Evolutionary conservation across 2,888 invertebrate genomes (phyloP).

Genomic region (Pollenia griseotomentosa): DNA sequence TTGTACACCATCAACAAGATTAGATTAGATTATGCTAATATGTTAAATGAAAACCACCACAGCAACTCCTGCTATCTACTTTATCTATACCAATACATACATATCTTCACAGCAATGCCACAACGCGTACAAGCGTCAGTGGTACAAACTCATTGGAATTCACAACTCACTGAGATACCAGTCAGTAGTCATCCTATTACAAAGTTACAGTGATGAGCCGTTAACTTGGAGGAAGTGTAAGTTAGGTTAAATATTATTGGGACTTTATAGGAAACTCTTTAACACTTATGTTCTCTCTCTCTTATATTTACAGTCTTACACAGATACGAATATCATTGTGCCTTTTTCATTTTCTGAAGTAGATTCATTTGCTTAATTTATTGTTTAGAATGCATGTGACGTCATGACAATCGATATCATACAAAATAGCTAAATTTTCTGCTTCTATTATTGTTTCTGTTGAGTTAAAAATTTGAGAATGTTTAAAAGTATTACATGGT

Average conservation of each 20-base stretch:
- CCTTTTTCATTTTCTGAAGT: neutral
- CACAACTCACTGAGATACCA: slow-evolving; percentile 74
- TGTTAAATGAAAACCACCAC: slow-evolving; percentile 55
- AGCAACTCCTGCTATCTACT: neutral
- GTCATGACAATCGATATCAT: slow-evolving; percentile 76
- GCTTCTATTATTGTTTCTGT: neutral
- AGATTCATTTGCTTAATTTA: slow-evolving; percentile 28
- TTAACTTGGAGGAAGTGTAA: slow-evolving; percentile 36
- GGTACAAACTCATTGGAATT: slow-evolving; percentile 61
- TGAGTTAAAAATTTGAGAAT: slow-evolving; percentile 8
- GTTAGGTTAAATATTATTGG: slow-evolving; percentile 25
- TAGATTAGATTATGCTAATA: slow-evolving; percentile 74
- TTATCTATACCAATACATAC: neutral
- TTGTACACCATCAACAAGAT: too few species aligned
- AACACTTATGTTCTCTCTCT: too few species aligned
- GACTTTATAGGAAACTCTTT: too few species aligned
- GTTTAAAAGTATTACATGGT: slow-evolving; percentile 3
- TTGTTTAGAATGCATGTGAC: slow-evolving; percentile 2
- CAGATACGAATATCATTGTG: too few species aligned
- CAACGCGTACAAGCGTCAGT: slow-evolving; percentile 37
- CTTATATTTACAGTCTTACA: too few species aligned
- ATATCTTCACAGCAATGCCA: slow-evolving; percentile 50
- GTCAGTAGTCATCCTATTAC: slow-evolving; percentile 35
- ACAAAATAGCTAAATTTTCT: slow-evolving; percentile 71
- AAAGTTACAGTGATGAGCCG: slow-evolving; percentile 56